Evolutionary conservation across 1,140 invertebrate species (phyloP).

Genomic region (Drosophila navojoa): DNA sequence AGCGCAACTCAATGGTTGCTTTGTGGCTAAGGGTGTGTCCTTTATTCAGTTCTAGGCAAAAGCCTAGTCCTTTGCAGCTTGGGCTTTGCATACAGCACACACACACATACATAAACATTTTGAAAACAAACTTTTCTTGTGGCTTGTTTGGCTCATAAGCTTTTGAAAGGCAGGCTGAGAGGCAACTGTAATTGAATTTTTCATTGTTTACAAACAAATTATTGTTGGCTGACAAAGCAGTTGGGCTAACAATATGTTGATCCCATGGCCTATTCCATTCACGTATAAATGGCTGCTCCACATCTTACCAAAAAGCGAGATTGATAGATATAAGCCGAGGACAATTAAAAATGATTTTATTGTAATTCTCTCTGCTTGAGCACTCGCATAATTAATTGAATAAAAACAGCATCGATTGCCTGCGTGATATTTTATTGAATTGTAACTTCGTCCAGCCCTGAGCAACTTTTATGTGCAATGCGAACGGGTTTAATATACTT

Average conservation of each 20-base stretch:
- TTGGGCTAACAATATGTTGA: slow-evolving; percentile 43
- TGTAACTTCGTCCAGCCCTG: too few species aligned
- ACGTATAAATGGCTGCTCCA: slow-evolving; percentile 48
- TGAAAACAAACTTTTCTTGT: slow-evolving; percentile 58
- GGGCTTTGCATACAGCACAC: slow-evolving; percentile 13
- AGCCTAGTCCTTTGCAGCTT: slow-evolving; percentile 15
- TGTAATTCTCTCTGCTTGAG: neutral
- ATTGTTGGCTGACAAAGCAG: slow-evolving; percentile 62
- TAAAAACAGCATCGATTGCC: neutral
- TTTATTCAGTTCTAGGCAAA: slow-evolving; percentile 30
- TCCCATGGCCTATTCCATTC: slow-evolving; percentile 32
- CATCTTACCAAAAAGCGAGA: neutral
- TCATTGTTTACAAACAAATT: slow-evolving; percentile 76
- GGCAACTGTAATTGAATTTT: slow-evolving; percentile 73
- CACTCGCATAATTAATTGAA: neutral
- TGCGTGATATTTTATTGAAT: too few species aligned
- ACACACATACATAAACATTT: slow-evolving; percentile 12
- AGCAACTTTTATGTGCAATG: neutral
- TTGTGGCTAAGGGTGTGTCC: slow-evolving; percentile 13
- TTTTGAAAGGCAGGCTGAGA: slow-evolving; percentile 33
- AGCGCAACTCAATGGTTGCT: slow-evolving; percentile 23
- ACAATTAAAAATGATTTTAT: too few species aligned
- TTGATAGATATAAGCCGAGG: neutral
- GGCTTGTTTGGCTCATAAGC: slow-evolving; percentile 63
- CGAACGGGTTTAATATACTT: slow-evolving; percentile 14